Evolutionary conservation across 2,888 invertebrate genomes (phyloP).

Genomic region (Orthonevra nobilis): DNA sequence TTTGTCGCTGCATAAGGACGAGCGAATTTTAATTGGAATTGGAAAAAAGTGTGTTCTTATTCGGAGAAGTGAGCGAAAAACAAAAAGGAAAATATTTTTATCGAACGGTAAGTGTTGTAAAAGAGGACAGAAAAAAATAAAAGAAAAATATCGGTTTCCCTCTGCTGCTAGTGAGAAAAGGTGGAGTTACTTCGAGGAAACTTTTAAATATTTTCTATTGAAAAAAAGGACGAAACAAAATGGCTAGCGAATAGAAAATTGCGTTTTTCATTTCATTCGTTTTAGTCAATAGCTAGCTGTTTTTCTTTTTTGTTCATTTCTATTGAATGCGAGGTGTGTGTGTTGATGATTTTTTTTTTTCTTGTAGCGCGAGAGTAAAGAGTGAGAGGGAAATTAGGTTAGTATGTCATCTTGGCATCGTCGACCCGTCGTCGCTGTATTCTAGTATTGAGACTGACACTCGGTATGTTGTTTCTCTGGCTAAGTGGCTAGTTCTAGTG

Average conservation of each 20-base stretch:
- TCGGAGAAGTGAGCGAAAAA: constrained; percentile 36
- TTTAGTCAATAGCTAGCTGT: constrained; percentile 33
- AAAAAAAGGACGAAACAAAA: constrained; percentile 31
- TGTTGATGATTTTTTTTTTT: constrained; percentile 35
- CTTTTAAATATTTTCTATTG: background rate
- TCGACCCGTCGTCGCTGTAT: constrained; percentile 21
- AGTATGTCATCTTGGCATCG: constrained; percentile 70
- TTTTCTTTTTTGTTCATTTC: constrained; percentile 26
- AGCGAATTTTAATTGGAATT: background rate
- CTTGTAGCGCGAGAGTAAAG: constrained; percentile 39
- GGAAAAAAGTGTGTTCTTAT: constrained; percentile 35
- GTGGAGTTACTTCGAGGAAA: no score
- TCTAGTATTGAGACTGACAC: constrained; percentile 35
- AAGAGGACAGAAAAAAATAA: no score
- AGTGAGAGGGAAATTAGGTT: constrained; percentile 60
- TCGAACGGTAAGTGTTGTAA: constrained; percentile 67
- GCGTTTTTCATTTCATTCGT: constrained; percentile 11
- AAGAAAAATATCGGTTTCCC: no score
- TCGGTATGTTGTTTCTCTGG: constrained; percentile 7
- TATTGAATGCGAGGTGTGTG: constrained; percentile 24
- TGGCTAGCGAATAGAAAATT: constrained; percentile 26
- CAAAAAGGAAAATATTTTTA: constrained; percentile 31
- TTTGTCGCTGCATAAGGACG: no score
- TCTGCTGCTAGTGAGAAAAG: background rate
- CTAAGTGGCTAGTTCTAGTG: constrained; percentile 22